Percentiles rank a stretch among this genome's conserved stretches.
These are phyloP conservation scores for Siniperca knerii DNA, from an alignment of 2,113 vertebrate genomes.

Conservation along the genomic window DNA sequence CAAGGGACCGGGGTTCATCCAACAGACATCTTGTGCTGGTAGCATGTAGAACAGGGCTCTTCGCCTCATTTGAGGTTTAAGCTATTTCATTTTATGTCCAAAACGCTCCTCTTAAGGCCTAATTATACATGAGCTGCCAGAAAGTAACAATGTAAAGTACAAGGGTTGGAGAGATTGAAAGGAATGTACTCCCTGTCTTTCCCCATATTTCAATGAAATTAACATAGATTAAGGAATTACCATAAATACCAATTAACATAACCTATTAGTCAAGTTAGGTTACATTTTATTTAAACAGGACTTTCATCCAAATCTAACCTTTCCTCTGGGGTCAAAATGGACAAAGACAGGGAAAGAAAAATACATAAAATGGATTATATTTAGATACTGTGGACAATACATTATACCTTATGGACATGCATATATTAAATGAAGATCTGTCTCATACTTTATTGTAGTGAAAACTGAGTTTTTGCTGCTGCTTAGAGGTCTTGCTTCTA, in stretches of 20 bases:
- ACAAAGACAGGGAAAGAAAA: not conserved
- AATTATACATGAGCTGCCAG: slow-evolving; percentile 70
- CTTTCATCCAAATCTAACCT: slow-evolving; percentile 13
- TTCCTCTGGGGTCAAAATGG: not conserved
- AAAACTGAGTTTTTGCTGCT: not conserved
- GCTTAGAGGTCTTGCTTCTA: not conserved
- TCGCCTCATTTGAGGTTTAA: slow-evolving; percentile 65
- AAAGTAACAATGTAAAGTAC: slow-evolving; percentile 54
- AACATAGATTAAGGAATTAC: slow-evolving; percentile 43
- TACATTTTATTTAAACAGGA: slow-evolving; percentile 4
- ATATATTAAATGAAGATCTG: not conserved
- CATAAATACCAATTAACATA: slow-evolving; percentile 46
- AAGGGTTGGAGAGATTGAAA: slow-evolving; percentile 45
- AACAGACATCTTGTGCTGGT: slow-evolving; percentile 60
- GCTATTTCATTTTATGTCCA: slow-evolving; percentile 61
- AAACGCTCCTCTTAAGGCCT: slow-evolving; percentile 60
- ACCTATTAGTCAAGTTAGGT: slow-evolving; percentile 31
- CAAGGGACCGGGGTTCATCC: slow-evolving; percentile 51
- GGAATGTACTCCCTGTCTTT: slow-evolving; percentile 31
- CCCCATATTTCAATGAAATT: slow-evolving; percentile 33
- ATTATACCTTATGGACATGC: not conserved
- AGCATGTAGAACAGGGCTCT: slow-evolving; percentile 65
- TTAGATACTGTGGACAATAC: not conserved
- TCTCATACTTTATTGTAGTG: not conserved
- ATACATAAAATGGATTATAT: not conserved